Evolutionary conservation across 2,888 invertebrate genomes (phyloP).

Genomic region (Trachelus tabidus): DNA sequence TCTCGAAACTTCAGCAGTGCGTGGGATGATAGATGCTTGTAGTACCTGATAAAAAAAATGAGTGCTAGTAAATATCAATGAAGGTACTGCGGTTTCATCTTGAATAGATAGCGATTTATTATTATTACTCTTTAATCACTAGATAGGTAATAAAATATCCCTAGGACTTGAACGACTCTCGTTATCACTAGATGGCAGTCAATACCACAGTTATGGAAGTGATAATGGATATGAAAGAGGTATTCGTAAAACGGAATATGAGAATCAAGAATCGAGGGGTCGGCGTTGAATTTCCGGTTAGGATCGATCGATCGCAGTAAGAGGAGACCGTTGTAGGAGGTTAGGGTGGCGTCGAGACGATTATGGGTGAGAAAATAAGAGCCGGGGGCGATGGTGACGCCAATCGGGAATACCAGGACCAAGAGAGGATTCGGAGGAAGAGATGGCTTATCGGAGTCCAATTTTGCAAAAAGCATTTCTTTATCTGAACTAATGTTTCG

Average conservation of each 20-base stretch:
- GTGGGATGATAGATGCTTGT: neutral
- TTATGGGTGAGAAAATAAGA: neutral
- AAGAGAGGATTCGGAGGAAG: neutral
- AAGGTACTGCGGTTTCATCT: neutral
- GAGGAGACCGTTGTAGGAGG: neutral
- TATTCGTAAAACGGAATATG: neutral
- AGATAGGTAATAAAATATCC: neutral
- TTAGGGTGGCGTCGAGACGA: neutral
- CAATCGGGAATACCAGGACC: neutral
- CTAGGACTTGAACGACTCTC: neutral
- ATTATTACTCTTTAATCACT: neutral
- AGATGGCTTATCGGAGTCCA: conserved; percentile 20
- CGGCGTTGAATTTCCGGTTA: neutral
- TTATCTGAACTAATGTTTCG: conserved; percentile 22
- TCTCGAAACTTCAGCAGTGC: neutral
- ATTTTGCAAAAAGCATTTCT: conserved; percentile 24
- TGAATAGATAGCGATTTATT: neutral
- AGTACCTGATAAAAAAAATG: neutral
- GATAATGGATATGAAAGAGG: neutral
- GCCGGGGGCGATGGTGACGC: neutral
- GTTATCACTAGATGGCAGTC: neutral
- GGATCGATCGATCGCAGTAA: neutral
- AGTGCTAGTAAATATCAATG: neutral
- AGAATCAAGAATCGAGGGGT: neutral
- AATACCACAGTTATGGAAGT: neutral